Percentiles rank a stretch among this genome's conserved stretches.
These are phyloP conservation scores for Cepphus grylle DNA, from an alignment of 2,113 vertebrate species.

Conservation along the genomic window DNA sequence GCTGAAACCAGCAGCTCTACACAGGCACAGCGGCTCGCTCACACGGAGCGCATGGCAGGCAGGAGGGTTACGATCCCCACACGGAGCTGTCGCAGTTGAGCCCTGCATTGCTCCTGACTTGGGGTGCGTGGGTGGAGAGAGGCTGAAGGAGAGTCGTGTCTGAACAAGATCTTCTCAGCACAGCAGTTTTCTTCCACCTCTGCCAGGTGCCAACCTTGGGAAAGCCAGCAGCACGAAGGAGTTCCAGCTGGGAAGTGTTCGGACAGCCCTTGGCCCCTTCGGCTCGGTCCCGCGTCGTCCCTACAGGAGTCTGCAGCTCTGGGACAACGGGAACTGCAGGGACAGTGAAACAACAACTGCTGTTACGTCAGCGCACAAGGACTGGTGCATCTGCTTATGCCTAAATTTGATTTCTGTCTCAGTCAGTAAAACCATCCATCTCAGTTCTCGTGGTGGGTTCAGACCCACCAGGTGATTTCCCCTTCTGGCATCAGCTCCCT, in stretches of 20 bases:
- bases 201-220: not conserved
- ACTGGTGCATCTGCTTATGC: not conserved
- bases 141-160: not conserved
- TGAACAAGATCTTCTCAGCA: not conserved
- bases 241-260: not conserved
- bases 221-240: not conserved
- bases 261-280: not conserved
- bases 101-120: not conserved
- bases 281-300: not conserved
- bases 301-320: not conserved
- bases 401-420: not conserved
- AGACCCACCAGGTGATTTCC: too few relatives aligned
- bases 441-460: not conserved
- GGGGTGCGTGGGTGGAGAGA: not conserved
- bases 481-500: accelerated
- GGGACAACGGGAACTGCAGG: not conserved
- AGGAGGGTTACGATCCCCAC: too few relatives aligned
- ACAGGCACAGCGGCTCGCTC: accelerated
- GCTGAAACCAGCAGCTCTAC: not conserved
- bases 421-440: not conserved
- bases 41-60: not conserved
- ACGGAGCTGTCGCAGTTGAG: too few relatives aligned
- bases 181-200: not conserved
- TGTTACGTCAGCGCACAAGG: not conserved
- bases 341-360: not conserved